A percentile compares a stretch with the other conserved stretches of the same genome.
These are phyloP conservation scores for Mythimna vitellina DNA, from an alignment of 2,888 invertebrate genomes.

Conservation along the genomic window DNA sequence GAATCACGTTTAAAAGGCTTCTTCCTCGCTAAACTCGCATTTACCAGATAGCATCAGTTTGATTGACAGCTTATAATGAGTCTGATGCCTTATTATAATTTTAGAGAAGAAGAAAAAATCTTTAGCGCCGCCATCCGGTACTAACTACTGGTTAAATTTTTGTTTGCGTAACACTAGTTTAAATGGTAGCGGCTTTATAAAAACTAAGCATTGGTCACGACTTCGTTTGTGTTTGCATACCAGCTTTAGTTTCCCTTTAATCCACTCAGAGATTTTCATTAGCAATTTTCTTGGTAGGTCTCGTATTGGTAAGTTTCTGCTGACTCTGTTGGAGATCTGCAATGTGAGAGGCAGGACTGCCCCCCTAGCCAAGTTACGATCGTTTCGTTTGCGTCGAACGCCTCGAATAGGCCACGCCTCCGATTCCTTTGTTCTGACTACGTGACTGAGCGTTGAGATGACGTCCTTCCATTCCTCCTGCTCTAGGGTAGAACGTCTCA, in stretches of 20 bases:
- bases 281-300: background rate
- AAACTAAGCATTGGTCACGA: slow-evolving; percentile 13
- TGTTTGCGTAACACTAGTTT: slow-evolving; percentile 78
- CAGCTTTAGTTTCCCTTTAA: background rate
- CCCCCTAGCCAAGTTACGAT: too few species aligned
- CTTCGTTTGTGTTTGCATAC: background rate
- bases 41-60: slow-evolving; percentile 71
- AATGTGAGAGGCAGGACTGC: too few species aligned
- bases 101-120: slow-evolving; percentile 73
- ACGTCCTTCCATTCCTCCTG: too few species aligned
- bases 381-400: too few species aligned
- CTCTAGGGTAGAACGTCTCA: too few species aligned
- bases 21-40: slow-evolving; percentile 62
- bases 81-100: slow-evolving; percentile 80
- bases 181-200: slow-evolving; percentile 69
- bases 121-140: slow-evolving; percentile 66
- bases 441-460: too few species aligned
- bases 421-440: too few species aligned
- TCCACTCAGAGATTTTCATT: background rate
- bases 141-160: slow-evolving; percentile 81
- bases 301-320: too few species aligned
- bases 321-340: too few species aligned
- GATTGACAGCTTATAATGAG: slow-evolving; percentile 79
- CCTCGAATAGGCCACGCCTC: too few species aligned
- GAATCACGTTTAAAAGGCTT: slow-evolving; percentile 61